These are phyloP conservation scores for Eonycteris spelaea DNA, from an alignment of 2,113 vertebrate species.

Conservation along the genomic window DNA sequence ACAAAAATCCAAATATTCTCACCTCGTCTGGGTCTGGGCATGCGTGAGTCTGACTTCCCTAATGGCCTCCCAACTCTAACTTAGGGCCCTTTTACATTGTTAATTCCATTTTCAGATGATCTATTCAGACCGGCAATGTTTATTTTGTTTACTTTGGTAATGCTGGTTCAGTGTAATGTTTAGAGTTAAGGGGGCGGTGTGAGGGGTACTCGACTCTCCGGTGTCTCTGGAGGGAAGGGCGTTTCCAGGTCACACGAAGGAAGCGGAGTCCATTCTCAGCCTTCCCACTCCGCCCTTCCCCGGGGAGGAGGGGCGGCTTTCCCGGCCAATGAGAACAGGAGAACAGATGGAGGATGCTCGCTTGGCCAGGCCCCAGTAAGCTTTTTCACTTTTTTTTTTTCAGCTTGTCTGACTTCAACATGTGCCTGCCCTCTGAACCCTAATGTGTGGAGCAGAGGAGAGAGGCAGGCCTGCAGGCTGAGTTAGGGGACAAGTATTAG, in stretches of 20 bases:
- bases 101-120: too few species aligned
- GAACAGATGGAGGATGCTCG: neutral
- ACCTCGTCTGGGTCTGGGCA: too few species aligned
- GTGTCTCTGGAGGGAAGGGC: neutral
- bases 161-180: neutral
- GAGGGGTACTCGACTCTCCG: neutral
- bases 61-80: too few species aligned
- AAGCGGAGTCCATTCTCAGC: neutral
- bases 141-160: neutral
- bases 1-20: too few species aligned
- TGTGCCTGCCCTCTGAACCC: neutral
- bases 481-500: neutral
- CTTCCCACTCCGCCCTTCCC: neutral
- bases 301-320: neutral
- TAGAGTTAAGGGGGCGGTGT: neutral
- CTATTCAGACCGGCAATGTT: neutral
- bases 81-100: too few species aligned
- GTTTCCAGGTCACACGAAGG: neutral
- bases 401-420: neutral
- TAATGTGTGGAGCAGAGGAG: neutral
- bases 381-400: neutral
- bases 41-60: too few species aligned
- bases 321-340: neutral
- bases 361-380: neutral
- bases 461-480: neutral